phyloP scores from a whole-genome alignment of 2,888 invertebrate genomes.

The Papilio elwesi region DNA sequence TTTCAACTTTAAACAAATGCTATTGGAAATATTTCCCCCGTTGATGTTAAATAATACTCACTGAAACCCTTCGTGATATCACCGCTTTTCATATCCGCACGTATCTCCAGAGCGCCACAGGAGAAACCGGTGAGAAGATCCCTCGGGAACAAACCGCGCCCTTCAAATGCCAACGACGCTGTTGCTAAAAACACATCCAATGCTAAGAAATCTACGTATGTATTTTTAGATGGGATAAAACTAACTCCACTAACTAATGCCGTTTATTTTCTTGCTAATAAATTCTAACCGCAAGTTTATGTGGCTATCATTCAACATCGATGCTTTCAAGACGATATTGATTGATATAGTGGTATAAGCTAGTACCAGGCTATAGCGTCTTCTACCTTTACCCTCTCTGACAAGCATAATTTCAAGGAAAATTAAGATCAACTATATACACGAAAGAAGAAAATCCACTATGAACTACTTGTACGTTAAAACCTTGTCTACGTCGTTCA shows the following conservation, averaged over 20 bases:
- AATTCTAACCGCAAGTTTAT: slow-evolving; percentile 31
- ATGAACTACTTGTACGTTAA: too few relatives aligned
- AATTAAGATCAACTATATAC: neutral
- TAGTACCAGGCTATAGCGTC: neutral
- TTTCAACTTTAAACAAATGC: too few relatives aligned
- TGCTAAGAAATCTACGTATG: slow-evolving; percentile 48
- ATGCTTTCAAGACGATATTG: neutral
- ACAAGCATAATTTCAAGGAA: neutral
- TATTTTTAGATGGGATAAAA: slow-evolving; percentile 47
- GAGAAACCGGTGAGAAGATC: slow-evolving; percentile 66
- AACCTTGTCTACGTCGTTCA: too few relatives aligned
- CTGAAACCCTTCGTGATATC: slow-evolving; percentile 21
- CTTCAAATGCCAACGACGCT: slow-evolving; percentile 50
- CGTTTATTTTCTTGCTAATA: slow-evolving; percentile 31
- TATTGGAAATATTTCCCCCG: too few relatives aligned
- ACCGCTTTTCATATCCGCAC: slow-evolving; percentile 55
- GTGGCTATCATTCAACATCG: neutral
- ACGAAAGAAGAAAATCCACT: neutral
- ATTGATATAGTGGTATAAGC: too few relatives aligned
- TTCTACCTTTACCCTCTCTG: neutral
- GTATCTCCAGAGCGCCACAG: slow-evolving; percentile 67
- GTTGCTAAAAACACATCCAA: slow-evolving; percentile 37
- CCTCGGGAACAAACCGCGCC: slow-evolving; percentile 56
- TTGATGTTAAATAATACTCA: neutral
- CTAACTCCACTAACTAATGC: slow-evolving; percentile 40